These are phyloP conservation scores for chimpanzee (Pan troglodytes) DNA, from an alignment of 2,113 vertebrate species.

Conservation along the genomic window DNA sequence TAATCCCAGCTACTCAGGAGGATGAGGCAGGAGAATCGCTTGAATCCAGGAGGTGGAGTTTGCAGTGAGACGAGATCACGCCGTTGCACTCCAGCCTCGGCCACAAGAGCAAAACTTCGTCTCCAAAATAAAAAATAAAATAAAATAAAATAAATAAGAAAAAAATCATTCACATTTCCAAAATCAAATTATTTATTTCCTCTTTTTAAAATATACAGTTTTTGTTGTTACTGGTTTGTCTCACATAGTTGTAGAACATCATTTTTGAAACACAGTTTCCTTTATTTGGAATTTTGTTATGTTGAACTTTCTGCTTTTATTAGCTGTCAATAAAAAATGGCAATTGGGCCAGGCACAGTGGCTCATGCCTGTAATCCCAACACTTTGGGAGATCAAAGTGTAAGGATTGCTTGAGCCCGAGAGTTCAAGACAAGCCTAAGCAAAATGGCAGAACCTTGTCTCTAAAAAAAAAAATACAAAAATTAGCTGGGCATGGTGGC, in stretches of 20 bases:
- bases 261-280: neutral
- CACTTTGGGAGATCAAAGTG: no score
- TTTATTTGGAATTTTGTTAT: conserved; percentile 27
- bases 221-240: neutral
- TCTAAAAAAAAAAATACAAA: neutral
- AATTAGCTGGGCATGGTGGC: neutral
- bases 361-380: neutral
- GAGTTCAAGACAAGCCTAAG: neutral
- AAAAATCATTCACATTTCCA: neutral
- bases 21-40: no score
- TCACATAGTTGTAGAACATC: neutral
- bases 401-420: neutral
- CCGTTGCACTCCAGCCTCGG: no score
- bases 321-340: conserved; percentile 9
- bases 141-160: neutral
- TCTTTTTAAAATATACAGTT: neutral
- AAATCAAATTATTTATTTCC: conserved; percentile 18
- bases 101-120: no score
- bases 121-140: neutral
- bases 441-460: neutral
- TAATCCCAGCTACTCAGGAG: no score
- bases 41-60: no score
- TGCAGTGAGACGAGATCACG: no score
- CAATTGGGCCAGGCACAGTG: neutral
- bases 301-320: conserved; percentile 16